Conservation (phyloP, 2,888 invertebrate genomes). For the Laothoe populi region DNA sequence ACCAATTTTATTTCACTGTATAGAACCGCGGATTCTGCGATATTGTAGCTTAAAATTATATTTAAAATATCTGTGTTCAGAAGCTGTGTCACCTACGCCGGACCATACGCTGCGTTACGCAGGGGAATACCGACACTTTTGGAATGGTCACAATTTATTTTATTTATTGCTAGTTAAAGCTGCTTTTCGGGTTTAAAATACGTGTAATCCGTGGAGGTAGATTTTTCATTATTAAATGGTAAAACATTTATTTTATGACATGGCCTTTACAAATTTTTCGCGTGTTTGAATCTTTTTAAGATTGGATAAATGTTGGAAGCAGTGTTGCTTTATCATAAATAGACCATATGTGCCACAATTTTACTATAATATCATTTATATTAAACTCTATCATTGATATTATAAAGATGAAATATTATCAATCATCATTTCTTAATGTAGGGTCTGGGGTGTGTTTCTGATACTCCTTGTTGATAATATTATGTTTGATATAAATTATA, state of each 20-base stretch:
- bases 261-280: background rate
- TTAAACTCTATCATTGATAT: too few species aligned
- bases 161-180: slow-evolving; percentile 23
- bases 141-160: slow-evolving; percentile 22
- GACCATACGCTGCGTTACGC: background rate
- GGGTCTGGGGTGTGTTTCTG: too few species aligned
- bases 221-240: background rate
- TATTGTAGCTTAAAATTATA: too few species aligned
- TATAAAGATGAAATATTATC: too few species aligned
- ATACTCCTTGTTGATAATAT: too few species aligned
- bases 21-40: too few species aligned
- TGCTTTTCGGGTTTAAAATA: slow-evolving; percentile 19
- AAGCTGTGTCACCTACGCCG: background rate
- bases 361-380: too few species aligned
- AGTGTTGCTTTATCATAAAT: too few species aligned
- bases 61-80: background rate
- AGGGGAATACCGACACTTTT: slow-evolving; percentile 7
- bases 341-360: too few species aligned
- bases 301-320: background rate
- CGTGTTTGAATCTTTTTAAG: background rate
- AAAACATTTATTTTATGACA: background rate
- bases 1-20: too few species aligned
- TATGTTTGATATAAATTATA: too few species aligned
- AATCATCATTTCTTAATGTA: too few species aligned
- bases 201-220: slow-evolving; percentile 36